Evolutionary conservation across 2,888 invertebrate genomes (phyloP).

Genomic region (Urechis unicinctus): DNA sequence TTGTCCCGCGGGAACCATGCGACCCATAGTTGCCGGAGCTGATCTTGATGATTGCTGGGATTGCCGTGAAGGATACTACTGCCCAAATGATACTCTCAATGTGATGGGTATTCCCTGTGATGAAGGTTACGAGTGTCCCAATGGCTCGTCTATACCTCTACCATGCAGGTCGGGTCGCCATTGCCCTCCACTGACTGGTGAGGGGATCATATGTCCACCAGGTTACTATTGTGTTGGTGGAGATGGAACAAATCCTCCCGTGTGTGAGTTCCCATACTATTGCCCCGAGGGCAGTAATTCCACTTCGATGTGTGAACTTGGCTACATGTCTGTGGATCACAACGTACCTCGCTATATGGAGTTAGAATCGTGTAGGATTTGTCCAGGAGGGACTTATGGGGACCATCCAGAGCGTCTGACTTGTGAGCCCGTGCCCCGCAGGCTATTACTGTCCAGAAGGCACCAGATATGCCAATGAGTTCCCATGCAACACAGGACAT

Average conservation of each 20-base stretch:
- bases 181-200: conserved; percentile 26
- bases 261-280: conserved; percentile 36
- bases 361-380: conserved; percentile 31
- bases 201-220: conserved; percentile 28
- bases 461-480: conserved; percentile 27
- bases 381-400: conserved; percentile 41
- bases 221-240: conserved; percentile 43
- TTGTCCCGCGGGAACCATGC: conserved; percentile 43
- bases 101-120: conserved; percentile 38
- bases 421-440: conserved; percentile 38
- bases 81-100: conserved; percentile 41
- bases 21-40: conserved; percentile 33
- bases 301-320: conserved; percentile 36
- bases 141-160: conserved; percentile 31
- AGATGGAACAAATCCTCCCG: conserved; percentile 29
- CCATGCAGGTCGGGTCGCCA: conserved; percentile 37
- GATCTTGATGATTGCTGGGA: conserved; percentile 28
- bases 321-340: conserved; percentile 33
- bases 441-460: conserved; percentile 46
- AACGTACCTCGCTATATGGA: conserved; percentile 28
- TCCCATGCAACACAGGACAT: conserved; percentile 30
- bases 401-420: conserved; percentile 31
- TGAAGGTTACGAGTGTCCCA: conserved; percentile 37
- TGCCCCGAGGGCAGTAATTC: conserved; percentile 41
- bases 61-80: conserved; percentile 29